These are phyloP conservation scores for Lithobates pipiens DNA, from an alignment of 2,797 vertebrate genomes.

Conservation along the genomic window DNA sequence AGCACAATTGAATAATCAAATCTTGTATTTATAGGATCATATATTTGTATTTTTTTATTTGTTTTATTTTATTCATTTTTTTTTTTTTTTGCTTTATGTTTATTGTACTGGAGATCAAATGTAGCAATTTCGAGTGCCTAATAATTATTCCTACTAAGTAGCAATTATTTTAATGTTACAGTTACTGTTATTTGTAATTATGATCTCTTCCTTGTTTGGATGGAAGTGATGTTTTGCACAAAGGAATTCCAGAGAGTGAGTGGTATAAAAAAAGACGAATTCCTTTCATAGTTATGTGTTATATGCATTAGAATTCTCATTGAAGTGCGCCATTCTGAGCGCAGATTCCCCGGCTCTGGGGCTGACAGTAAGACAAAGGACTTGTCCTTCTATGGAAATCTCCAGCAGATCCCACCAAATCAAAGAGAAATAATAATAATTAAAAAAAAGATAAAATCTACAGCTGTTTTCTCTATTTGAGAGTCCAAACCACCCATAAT, in stretches of 20 bases:
- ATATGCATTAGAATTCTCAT: constrained; percentile 56
- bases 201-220: constrained; percentile 3
- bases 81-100: background rate
- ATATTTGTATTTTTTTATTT: background rate
- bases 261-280: constrained; percentile 49
- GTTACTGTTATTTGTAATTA: background rate
- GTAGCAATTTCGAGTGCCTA: background rate
- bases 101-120: background rate
- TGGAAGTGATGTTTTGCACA: constrained; percentile 30
- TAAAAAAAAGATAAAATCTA: background rate
- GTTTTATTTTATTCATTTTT: background rate
- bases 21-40: background rate
- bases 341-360: constrained; percentile 55
- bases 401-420: constrained; percentile 9
- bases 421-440: background rate
- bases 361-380: constrained; percentile 69
- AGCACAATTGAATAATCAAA: background rate
- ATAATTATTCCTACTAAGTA: background rate
- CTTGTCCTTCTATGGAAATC: constrained; percentile 61
- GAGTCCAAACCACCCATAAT: no score
- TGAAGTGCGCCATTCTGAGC: constrained; percentile 51
- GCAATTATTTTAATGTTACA: background rate
- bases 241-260: constrained; percentile 50
- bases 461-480: background rate
- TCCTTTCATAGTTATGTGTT: constrained; percentile 59